Evolutionary conservation across 2,888 invertebrate species (phyloP).

Genomic region (Amphipoea oculea): DNA sequence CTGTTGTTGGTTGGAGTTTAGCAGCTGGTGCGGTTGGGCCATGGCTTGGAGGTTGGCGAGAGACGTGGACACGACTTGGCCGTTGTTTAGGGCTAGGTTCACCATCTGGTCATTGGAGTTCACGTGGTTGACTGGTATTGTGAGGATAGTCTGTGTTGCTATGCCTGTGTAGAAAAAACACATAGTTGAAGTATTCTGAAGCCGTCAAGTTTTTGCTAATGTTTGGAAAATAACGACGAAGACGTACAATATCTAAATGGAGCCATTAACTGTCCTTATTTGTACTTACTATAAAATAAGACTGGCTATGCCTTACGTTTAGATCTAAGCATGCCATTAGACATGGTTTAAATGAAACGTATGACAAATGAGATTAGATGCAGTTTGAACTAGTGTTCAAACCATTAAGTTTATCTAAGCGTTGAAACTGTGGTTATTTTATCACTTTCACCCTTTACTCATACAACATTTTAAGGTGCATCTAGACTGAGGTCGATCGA

Average conservation of each 20-base stretch:
- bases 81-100: constrained; percentile 95
- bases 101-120: constrained; percentile 94
- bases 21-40: constrained; percentile 93
- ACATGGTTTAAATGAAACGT: constrained; percentile 27
- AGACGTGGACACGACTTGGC: constrained; percentile 96
- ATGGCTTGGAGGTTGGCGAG: constrained; percentile 94
- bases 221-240: not conserved
- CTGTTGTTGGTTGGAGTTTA: constrained; percentile 91
- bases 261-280: not conserved
- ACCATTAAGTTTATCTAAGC: not conserved
- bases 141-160: constrained; percentile 98
- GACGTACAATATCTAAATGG: not conserved
- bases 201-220: not conserved
- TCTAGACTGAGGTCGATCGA: not conserved
- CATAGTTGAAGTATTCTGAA: not conserved
- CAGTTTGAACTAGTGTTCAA: constrained; percentile 2
- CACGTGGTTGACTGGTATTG: constrained; percentile 98
- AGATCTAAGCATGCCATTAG: constrained; percentile 24
- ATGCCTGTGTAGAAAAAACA: constrained; percentile 92
- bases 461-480: not conserved
- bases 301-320: not conserved
- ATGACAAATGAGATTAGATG: constrained; percentile 22
- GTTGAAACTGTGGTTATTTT: not conserved
- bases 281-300: constrained; percentile 1
- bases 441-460: not conserved